Conservation (phyloP, 1,140 invertebrate species). For the Lepeophtheirus salmonis region DNA sequence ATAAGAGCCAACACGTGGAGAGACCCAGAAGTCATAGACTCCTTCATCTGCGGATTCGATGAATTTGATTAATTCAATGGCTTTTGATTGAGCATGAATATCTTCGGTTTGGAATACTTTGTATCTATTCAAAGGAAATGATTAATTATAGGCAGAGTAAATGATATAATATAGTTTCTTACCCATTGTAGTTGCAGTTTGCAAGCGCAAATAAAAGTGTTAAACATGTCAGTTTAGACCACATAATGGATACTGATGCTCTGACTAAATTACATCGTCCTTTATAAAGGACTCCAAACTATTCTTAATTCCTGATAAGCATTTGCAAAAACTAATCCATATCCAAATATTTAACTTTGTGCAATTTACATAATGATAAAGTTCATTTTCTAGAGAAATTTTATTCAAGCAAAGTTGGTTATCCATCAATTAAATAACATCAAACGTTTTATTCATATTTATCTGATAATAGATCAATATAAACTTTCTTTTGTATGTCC, state of each 20-base stretch:
- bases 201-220: not conserved
- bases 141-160: not conserved
- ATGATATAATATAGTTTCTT: not conserved
- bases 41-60: not conserved
- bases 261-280: too few species aligned
- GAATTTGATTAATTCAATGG: not conserved
- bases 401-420: too few species aligned
- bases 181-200: not conserved
- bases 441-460: too few species aligned
- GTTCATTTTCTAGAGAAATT: too few species aligned
- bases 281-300: too few species aligned
- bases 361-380: too few species aligned
- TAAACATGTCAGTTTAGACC: not conserved
- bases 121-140: not conserved
- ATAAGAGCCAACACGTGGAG: not conserved
- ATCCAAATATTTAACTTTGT: too few species aligned
- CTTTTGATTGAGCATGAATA: not conserved
- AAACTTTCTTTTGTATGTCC: too few species aligned
- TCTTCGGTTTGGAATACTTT: not conserved
- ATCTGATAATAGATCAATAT: too few species aligned
- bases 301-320: too few species aligned
- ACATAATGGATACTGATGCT: not conserved
- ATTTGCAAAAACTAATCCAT: too few species aligned
- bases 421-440: too few species aligned
- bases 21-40: conserved; percentile 1